Evolutionary conservation across 2,888 invertebrate genomes (phyloP).

Genomic region (Folsomia manolachei): DNA sequence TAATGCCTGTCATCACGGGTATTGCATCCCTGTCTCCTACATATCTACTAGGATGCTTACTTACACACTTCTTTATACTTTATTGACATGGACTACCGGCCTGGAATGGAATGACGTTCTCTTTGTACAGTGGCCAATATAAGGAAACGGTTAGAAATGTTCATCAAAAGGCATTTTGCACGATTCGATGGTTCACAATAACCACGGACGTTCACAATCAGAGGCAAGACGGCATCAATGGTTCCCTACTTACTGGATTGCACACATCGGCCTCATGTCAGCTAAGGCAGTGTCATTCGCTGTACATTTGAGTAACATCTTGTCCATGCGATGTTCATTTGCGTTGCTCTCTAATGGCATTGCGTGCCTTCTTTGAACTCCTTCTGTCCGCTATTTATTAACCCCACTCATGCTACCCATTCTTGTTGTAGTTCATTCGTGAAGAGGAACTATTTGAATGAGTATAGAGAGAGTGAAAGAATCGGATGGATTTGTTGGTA

Average conservation of each 20-base stretch:
- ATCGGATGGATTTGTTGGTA: not conserved
- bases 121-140: not conserved
- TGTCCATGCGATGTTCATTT: constrained; percentile 7
- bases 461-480: no score
- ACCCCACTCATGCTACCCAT: constrained; percentile 2
- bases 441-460: no score
- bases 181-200: constrained; percentile 12
- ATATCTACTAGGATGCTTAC: no score
- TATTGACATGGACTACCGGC: not conserved
- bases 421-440: not conserved
- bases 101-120: not conserved
- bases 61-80: no score
- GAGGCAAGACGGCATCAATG: constrained; percentile 14
- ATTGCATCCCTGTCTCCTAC: not conserved
- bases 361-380: constrained; percentile 11
- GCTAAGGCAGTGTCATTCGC: no score
- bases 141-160: constrained; percentile 17
- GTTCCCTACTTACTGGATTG: no score
- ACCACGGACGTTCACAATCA: constrained; percentile 2
- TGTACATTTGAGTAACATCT: constrained; percentile 2
- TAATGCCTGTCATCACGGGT: not conserved
- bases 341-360: constrained; percentile 13
- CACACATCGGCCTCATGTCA: not conserved
- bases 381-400: constrained; percentile 2
- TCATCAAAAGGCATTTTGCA: constrained; percentile 20